These are phyloP conservation scores for Trachops cirrhosus DNA, from an alignment of 2,797 vertebrate genomes.

Conservation along the genomic window DNA sequence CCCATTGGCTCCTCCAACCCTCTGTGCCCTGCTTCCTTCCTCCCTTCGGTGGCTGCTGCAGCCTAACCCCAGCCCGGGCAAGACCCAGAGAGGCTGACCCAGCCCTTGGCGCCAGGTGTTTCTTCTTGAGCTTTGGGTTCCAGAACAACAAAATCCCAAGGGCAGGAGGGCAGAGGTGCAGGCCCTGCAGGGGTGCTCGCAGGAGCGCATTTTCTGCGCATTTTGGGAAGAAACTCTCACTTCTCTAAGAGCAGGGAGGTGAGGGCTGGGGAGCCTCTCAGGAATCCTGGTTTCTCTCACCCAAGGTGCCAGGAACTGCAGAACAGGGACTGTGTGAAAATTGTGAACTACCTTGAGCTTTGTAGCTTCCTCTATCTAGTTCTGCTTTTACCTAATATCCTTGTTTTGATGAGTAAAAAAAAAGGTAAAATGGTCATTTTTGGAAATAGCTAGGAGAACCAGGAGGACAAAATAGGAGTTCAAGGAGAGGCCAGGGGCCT, in stretches of 20 bases:
- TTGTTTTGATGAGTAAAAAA: constrained; percentile 9
- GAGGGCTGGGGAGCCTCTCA: not conserved
- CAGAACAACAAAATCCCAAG: not conserved
- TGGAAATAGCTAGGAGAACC: not conserved
- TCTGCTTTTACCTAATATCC: not conserved
- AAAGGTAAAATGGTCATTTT: not conserved
- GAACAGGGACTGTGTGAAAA: not conserved
- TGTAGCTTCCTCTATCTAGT: not conserved
- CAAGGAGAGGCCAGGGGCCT: not conserved
- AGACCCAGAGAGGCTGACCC: not conserved
- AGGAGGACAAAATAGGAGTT: not conserved
- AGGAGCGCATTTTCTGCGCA: not conserved
- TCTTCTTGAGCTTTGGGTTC: not conserved
- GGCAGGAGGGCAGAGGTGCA: not conserved
- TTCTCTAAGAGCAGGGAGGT: not conserved
- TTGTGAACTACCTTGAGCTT: not conserved
- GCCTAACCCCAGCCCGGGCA: not conserved
- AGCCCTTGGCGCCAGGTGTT: not conserved
- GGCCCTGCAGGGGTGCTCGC: not conserved
- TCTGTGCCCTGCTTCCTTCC: not conserved
- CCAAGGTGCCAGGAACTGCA: not conserved
- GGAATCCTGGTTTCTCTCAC: not conserved
- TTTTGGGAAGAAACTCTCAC: not conserved
- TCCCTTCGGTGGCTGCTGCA: not conserved
- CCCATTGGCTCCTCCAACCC: not conserved